Evolutionary conservation across 2,113 vertebrate species (phyloP).

Genomic region (Leptobrachium leishanense): DNA sequence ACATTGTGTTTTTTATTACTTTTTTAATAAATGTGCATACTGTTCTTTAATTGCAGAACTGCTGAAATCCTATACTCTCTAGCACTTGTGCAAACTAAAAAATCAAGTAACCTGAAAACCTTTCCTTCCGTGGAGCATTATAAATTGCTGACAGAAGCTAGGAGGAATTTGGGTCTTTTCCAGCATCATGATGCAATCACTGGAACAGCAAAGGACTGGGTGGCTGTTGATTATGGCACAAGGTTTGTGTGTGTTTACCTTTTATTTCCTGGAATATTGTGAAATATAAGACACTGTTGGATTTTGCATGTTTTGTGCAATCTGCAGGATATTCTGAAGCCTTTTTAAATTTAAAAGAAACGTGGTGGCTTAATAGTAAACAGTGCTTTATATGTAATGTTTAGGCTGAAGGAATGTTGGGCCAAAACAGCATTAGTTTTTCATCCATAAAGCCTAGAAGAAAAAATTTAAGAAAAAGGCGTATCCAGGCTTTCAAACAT

Average conservation of each 20-base stretch:
- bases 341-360: too few species aligned
- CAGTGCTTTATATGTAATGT: too few species aligned
- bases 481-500: too few species aligned
- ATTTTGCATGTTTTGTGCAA: too few species aligned
- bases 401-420: too few species aligned
- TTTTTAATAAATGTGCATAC: too few species aligned
- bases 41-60: slow-evolving; percentile 66
- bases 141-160: slow-evolving; percentile 70
- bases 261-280: not conserved
- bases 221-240: slow-evolving; percentile 89
- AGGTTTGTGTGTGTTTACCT: slow-evolving; percentile 65
- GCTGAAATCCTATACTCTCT: slow-evolving; percentile 88
- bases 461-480: too few species aligned
- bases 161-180: slow-evolving; percentile 83
- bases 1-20: too few species aligned
- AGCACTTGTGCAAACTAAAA: slow-evolving; percentile 74
- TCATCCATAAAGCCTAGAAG: too few species aligned
- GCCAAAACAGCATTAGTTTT: too few species aligned
- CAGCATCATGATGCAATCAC: slow-evolving; percentile 92
- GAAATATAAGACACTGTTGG: not conserved
- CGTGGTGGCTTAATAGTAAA: too few species aligned
- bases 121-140: slow-evolving; percentile 79
- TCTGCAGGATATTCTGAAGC: too few species aligned
- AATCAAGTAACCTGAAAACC: slow-evolving; percentile 57
- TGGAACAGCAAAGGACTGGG: slow-evolving; percentile 86